Evolutionary conservation across 2,888 invertebrate species (phyloP).

Genomic region (Hirtodrosophila cameraria): DNA sequence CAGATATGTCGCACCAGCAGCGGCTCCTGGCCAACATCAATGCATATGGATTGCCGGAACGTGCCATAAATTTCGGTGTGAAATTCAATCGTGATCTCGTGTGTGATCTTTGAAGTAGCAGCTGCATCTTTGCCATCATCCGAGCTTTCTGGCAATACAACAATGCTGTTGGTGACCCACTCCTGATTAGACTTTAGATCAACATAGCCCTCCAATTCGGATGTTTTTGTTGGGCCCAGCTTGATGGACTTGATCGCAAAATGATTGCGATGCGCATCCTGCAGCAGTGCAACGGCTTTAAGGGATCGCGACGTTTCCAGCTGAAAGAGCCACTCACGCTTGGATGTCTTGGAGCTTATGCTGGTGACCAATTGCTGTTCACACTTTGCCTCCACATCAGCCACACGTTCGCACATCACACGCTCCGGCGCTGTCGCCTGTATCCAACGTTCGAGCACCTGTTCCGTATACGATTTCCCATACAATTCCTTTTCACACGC

Average conservation of each 20-base stretch:
- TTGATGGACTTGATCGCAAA: constrained; percentile 86
- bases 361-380: constrained; percentile 87
- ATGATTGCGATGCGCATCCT: constrained; percentile 89
- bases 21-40: constrained; percentile 89
- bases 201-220: constrained; percentile 57
- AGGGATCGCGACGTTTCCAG: constrained; percentile 85
- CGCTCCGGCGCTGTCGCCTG: constrained; percentile 87
- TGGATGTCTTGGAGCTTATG: constrained; percentile 87
- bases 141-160: constrained; percentile 10
- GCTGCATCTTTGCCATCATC: constrained; percentile 24
- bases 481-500: constrained; percentile 89
- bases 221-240: constrained; percentile 52
- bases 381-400: constrained; percentile 86
- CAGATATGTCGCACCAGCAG: constrained; percentile 88
- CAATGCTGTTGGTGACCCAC: constrained; percentile 83
- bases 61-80: constrained; percentile 90
- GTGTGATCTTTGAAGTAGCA: constrained; percentile 56
- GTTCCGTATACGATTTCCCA: constrained; percentile 86
- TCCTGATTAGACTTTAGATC: constrained; percentile 86
- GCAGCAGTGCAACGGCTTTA: constrained; percentile 88
- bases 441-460: constrained; percentile 87
- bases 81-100: constrained; percentile 86
- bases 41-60: constrained; percentile 90
- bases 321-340: constrained; percentile 87
- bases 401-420: constrained; percentile 87